Conservation (phyloP, 2,797 vertebrate genomes). For the Molothrus aeneus region DNA sequence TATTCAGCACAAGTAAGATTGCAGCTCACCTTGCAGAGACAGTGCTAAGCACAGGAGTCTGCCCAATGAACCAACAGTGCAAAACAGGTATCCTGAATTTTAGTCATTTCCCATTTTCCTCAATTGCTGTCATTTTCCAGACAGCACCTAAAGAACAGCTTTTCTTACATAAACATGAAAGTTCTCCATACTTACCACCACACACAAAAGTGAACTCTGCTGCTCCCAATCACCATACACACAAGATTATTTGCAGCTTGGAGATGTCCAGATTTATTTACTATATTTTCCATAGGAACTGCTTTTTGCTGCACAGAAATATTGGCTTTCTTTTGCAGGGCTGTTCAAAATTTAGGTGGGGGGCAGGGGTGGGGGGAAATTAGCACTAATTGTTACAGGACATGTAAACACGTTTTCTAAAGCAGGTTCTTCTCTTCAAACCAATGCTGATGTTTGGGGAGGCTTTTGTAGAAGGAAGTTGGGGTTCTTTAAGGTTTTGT, state of each 20-base stretch:
- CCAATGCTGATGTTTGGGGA: neutral
- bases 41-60: neutral
- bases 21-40: neutral
- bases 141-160: neutral
- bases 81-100: neutral
- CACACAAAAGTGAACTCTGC: neutral
- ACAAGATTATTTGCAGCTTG: constrained; percentile 1
- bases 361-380: neutral
- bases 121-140: no score
- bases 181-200: neutral
- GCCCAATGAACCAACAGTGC: neutral
- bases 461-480: neutral
- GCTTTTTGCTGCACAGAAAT: constrained; percentile 31
- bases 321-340: neutral
- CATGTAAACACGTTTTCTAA: constrained; percentile 6
- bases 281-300: neutral
- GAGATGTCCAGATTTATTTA: neutral
- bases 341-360: neutral
- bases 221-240: neutral
- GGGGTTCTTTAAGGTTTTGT: neutral
- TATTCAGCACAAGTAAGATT: neutral
- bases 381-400: neutral
- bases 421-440: constrained; percentile 65
- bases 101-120: neutral
- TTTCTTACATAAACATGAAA: neutral